Base-by-base conservation (phyloP, 2,113 vertebrate genomes). In the Cephalopholis sonnerati region DNA sequence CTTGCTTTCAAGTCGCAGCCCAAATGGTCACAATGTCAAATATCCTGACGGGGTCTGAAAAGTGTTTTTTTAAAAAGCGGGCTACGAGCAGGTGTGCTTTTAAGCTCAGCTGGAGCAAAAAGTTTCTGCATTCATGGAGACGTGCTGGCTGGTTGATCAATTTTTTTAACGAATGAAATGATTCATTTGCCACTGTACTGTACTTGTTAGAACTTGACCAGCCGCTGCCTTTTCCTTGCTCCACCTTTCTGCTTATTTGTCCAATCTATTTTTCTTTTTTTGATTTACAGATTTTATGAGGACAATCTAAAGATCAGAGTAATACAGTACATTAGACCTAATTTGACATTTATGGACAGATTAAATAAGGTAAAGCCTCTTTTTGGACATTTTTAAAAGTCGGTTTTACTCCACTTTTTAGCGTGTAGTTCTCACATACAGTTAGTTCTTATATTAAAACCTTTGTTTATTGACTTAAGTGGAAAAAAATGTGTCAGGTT, bases 191-290 rank as follows among this genome's bases (percentile, higher is more conserved):
- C 10, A 2, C 51, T 36, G 29, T 24, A 39, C 29, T 62, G 36
- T 20, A 36, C 70, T 58, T 72, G 53, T 50, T 85, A 18, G 36
- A 74, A 84, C 77, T 44, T 72, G 65, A 77, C 29, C 50, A 22
- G 24, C 4, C 51, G 32, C 53, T 65, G 13, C 32, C 44, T 24
- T 58, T 78, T 48, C 3, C 4, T 18, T 20, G 22, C 29, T 77
- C 58, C 77, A 65, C 63, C 46, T 84, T 58, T 29, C 41, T 58
- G 10, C 17, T 10, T 11, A 2, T 53, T 15, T 36, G 50, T 53
- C 46, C 2, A 7, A 32, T 44, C 22, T 41, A 6, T 11, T 17
- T 36, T 15, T 10, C 5, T 22, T 3, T 44, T 44, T 54, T 10
- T 22, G 29, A 27, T 46, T 2, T 27, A 29, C 2, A 72, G 10